A percentile compares a stretch with the other conserved stretches of the same genome.
These are phyloP conservation scores for Nebria salina DNA, from an alignment of 2,888 invertebrate species.

Conservation along the genomic window DNA sequence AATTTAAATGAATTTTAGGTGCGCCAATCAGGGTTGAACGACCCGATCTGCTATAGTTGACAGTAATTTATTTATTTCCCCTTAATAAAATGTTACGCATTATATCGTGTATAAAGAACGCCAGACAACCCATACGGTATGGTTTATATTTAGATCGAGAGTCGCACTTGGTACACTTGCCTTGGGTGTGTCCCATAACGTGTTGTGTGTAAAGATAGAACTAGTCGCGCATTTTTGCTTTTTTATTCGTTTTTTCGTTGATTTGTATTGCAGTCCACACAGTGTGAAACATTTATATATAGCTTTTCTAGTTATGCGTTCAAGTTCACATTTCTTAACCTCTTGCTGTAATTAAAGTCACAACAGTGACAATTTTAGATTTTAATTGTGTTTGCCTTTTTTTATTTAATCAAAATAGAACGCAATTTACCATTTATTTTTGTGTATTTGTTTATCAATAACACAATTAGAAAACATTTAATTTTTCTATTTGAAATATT, in stretches of 20 bases:
- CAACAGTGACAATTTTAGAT: not conserved
- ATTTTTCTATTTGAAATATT: no score
- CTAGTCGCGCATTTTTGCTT: not conserved
- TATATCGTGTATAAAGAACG: slow-evolving; percentile 1
- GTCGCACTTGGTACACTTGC: not conserved
- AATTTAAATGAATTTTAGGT: not conserved
- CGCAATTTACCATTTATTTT: not conserved
- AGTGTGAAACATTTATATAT: not conserved
- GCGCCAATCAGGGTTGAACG: slow-evolving; percentile 1
- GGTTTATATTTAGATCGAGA: not conserved
- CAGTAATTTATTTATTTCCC: not conserved
- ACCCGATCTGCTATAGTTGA: not conserved
- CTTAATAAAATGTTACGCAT: not conserved
- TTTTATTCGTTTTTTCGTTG: not conserved
- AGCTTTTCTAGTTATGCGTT: not conserved
- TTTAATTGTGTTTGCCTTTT: not conserved
- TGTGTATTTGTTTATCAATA: not conserved
- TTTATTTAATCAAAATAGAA: not conserved
- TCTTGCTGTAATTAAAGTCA: not conserved
- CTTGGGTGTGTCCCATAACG: not conserved
- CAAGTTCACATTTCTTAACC: slow-evolving; percentile 1
- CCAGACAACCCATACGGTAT: not conserved
- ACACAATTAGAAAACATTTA: no score
- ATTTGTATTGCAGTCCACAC: not conserved
- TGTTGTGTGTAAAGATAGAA: not conserved